These are phyloP conservation scores for Hiodon alosoides DNA, from an alignment of 2,113 vertebrate species.

Conservation along the genomic window DNA sequence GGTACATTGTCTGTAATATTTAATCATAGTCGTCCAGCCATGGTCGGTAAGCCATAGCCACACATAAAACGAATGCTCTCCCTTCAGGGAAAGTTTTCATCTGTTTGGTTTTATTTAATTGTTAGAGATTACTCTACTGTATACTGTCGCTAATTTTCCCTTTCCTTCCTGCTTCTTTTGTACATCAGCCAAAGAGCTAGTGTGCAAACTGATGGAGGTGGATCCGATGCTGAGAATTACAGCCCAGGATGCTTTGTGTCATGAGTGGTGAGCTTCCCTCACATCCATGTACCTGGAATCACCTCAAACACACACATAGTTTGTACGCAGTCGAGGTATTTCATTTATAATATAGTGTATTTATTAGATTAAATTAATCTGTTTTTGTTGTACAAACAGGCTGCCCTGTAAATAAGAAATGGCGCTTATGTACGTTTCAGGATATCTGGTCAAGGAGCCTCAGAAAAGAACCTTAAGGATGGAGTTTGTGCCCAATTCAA, in stretches of 20 bases:
- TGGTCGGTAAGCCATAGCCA: neutral
- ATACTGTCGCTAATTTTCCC: neutral
- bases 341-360: too few species aligned
- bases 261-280: constrained; percentile 60
- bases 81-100: too few species aligned
- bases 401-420: neutral
- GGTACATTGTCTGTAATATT: constrained; percentile 47
- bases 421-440: constrained; percentile 43
- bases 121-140: too few species aligned
- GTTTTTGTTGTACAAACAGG: neutral
- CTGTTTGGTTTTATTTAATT: too few species aligned
- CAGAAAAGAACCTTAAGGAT: constrained; percentile 74
- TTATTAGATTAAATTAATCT: too few species aligned
- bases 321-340: neutral
- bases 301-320: constrained; percentile 1
- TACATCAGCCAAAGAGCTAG: constrained; percentile 69
- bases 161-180: constrained; percentile 1
- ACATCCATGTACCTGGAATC: neutral
- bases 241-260: constrained; percentile 68
- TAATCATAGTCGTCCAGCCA: neutral
- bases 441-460: constrained; percentile 76
- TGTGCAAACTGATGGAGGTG: constrained; percentile 73
- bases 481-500: constrained; percentile 78
- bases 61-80: too few species aligned
- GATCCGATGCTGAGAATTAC: constrained; percentile 75